phyloP scores from a whole-genome alignment of 2,797 vertebrate species.

The Argya squamiceps region DNA sequence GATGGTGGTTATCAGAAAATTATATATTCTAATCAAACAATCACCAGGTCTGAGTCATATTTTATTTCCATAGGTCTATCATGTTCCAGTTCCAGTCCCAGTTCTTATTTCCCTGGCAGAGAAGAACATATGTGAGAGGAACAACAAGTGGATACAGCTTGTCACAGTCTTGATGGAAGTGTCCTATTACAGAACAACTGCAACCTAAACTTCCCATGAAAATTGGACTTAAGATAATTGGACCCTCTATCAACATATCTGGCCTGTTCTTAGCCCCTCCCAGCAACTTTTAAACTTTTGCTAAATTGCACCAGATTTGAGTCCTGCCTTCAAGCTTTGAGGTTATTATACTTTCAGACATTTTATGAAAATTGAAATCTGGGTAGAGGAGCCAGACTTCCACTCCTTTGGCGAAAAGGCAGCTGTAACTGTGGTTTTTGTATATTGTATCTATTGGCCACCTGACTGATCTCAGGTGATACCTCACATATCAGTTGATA shows the following conservation, averaged over 20 bases:
- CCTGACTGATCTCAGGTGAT: neutral
- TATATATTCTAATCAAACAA: neutral
- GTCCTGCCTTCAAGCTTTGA: neutral
- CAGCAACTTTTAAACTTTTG: neutral
- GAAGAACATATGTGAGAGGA: neutral
- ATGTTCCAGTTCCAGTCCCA: neutral
- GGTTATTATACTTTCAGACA: neutral
- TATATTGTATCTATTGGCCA: neutral
- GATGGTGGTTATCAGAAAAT: neutral
- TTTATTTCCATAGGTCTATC: neutral
- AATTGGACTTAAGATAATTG: neutral
- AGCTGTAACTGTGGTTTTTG: neutral
- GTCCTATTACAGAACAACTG: neutral
- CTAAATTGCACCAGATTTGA: neutral
- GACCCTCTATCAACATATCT: neutral
- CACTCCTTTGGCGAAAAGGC: neutral
- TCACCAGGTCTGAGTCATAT: neutral
- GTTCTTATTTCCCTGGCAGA: neutral
- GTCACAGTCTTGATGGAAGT: neutral
- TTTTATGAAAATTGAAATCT: neutral
- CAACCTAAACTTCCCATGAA: neutral
- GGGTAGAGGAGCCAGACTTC: neutral
- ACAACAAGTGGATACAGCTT: neutral
- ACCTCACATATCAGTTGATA: neutral
- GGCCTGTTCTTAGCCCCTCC: neutral